Percentiles rank a stretch among this genome's conserved stretches.
Conservation (phyloP, 2,797 vertebrate genomes). For the Octomys mimax region DNA sequence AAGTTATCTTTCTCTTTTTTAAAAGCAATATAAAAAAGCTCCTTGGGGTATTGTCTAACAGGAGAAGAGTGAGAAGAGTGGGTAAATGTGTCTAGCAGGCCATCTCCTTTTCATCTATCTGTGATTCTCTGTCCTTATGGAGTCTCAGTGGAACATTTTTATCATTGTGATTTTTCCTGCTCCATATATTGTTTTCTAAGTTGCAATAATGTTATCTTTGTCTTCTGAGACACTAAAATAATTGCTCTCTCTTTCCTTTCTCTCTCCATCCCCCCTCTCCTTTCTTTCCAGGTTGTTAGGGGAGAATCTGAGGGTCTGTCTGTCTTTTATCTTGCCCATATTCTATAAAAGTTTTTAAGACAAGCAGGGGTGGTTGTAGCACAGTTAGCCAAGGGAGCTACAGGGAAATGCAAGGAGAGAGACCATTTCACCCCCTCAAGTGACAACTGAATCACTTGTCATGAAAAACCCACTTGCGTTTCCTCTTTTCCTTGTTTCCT, state of each 20-base stretch:
- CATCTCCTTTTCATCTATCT: not conserved
- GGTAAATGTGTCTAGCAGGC: accelerated
- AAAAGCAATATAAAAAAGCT: not conserved
- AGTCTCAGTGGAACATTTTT: not conserved
- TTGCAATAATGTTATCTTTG: not conserved
- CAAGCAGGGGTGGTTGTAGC: not conserved
- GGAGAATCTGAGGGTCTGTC: too few relatives aligned
- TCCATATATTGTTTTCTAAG: not conserved
- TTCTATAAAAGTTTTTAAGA: not conserved
- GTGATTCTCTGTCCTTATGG: not conserved
- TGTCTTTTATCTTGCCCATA: not conserved
- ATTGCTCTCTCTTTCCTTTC: not conserved
- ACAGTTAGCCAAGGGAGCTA: not conserved
- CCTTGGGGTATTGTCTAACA: accelerated
- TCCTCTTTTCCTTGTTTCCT: not conserved
- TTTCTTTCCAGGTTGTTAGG: not conserved
- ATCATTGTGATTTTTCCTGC: not conserved
- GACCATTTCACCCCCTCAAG: not conserved
- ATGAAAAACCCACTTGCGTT: not conserved
- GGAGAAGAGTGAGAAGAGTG: not conserved
- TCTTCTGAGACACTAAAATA: not conserved
- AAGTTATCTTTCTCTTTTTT: not conserved
- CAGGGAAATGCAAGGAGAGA: not conserved
- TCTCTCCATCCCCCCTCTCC: not conserved
- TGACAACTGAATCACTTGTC: not conserved